A percentile compares a stretch with the other conserved stretches of the same genome.
phyloP scores from a whole-genome alignment of 1,140 invertebrate genomes.

The Pseudomyrmex cubaensis region DNA sequence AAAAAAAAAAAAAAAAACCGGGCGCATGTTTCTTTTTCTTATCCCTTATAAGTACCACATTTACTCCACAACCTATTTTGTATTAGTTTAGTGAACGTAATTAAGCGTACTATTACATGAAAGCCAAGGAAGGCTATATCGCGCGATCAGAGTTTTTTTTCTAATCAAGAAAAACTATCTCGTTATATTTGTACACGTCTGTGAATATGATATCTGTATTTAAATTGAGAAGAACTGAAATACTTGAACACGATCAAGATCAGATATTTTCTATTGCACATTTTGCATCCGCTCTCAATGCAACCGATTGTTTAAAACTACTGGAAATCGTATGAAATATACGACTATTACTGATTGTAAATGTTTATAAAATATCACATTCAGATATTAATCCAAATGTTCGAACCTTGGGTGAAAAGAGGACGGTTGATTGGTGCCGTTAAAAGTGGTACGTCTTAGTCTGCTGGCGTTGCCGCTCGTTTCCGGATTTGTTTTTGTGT shows the following conservation, averaged over 20 bases:
- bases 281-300: not conserved
- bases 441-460: conserved; percentile 72
- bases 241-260: not conserved
- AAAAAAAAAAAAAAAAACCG: conserved; percentile 8
- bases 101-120: too few species aligned
- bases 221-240: not conserved
- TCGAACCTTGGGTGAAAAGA: not conserved
- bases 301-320: not conserved
- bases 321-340: not conserved
- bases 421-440: conserved; percentile 80
- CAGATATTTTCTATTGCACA: not conserved
- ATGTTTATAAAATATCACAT: not conserved
- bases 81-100: too few species aligned
- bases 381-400: conserved; percentile 1
- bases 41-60: not conserved
- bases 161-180: too few species aligned
- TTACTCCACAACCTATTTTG: too few species aligned
- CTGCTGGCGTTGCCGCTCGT: conserved; percentile 52
- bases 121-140: too few species aligned
- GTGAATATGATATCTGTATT: not conserved
- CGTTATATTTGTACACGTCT: too few species aligned
- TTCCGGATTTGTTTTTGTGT: conserved; percentile 82
- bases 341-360: not conserved
- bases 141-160: too few species aligned
- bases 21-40: not conserved